Evolutionary conservation across 2,888 invertebrate genomes (phyloP), one percentile per base, ranked within the genome.

Genomic region (Drosophila anceps): DNA sequence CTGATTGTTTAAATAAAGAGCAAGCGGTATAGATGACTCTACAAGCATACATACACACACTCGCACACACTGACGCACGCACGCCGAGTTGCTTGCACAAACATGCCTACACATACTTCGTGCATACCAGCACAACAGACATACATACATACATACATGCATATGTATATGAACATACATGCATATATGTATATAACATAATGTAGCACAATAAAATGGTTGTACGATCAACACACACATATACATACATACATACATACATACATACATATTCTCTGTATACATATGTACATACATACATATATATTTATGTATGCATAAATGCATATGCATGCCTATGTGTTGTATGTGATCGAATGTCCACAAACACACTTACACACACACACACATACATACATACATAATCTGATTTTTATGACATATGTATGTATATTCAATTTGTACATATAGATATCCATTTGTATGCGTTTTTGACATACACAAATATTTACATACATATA

Each of bases 1-100:
- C 86, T 74, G 83, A 90, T 84, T 87, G 90, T 88, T 83, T 69
- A 87, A 79, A 79, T 75, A 82, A 79, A 79, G 71, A 75, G 68
- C 68, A 75, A 79, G 75, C 72, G 69, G 63, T 76, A 71, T 78
- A 69, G 69, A 68, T 73, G 65, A 57, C 64, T 61, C 48, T 66
- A 64, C 65, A 41, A 29, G 8, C 54, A 7, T 24, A 8, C 24
- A 27, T 13, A 12, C 33, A 12, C 5, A 13, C 43, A 13, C 6
- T 0, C n/a, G 9, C 8, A 39, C n/a, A n/a, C n/a, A 39, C 3
- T 5, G 4, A 1, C n/a, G n/a, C 8, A 39, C n/a, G 39, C n/a
- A 39, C 3, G 39, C 0, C 4, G 44, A 24, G 44, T 9, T 15
- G 24, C 44, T 15, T 9, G 12, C 44, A 15, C 1, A 58, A 20